These are phyloP conservation scores for Netelia virgata DNA, from an alignment of 2,888 invertebrate genomes.

Conservation along the genomic window DNA sequence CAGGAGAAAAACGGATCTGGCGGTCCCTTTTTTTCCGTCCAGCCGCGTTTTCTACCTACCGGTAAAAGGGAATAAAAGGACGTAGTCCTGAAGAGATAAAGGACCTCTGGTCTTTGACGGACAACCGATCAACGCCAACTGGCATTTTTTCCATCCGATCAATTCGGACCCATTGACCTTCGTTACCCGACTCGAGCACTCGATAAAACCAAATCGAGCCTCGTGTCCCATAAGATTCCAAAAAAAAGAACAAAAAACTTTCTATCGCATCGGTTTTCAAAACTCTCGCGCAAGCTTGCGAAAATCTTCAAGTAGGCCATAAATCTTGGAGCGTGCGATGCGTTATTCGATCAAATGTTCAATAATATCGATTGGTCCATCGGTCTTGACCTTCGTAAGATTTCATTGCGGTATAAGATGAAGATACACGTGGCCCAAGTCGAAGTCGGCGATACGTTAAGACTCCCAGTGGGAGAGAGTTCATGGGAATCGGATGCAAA, in stretches of 20 bases:
- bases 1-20: neutral
- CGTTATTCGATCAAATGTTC: slow-evolving; percentile 8
- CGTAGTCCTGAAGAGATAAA: neutral
- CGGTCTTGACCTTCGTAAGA: neutral
- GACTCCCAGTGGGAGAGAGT: slow-evolving; percentile 11
- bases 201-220: too few species aligned
- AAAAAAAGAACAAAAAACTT: too few species aligned
- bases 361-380: slow-evolving; percentile 32
- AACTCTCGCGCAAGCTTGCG: too few species aligned
- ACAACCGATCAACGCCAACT: neutral
- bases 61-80: neutral
- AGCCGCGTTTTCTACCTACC: neutral
- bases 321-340: neutral
- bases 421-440: slow-evolving; percentile 13
- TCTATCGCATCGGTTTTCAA: too few species aligned
- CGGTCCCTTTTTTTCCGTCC: neutral
- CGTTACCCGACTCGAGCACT: too few species aligned
- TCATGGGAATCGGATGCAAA: slow-evolving; percentile 59
- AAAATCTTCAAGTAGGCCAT: neutral
- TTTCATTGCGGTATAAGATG: slow-evolving; percentile 27
- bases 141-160: neutral
- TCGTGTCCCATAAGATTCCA: too few species aligned
- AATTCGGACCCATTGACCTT: neutral
- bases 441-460: slow-evolving; percentile 11
- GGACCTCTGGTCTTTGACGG: neutral